These are phyloP conservation scores for Neolamprologus toae DNA, from an alignment of 2,113 vertebrate genomes.

Conservation along the genomic window DNA sequence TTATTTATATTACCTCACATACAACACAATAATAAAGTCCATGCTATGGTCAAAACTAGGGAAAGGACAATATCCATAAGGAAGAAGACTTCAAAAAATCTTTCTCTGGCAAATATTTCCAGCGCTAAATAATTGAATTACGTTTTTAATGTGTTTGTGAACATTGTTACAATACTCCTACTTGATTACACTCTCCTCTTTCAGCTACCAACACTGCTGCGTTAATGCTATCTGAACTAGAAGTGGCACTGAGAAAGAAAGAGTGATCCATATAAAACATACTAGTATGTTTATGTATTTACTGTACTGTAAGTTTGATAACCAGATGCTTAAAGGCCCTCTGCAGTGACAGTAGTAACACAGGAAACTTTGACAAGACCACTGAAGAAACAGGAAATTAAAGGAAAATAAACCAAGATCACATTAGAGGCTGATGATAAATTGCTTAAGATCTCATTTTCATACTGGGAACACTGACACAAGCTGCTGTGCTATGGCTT, in stretches of 20 bases:
- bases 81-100: not conserved
- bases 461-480: not conserved
- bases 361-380: not conserved
- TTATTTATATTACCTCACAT: not conserved
- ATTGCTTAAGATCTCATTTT: not conserved
- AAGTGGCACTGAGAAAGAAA: not conserved
- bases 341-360: not conserved
- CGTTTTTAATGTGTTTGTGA: not conserved
- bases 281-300: not conserved
- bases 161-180: not conserved
- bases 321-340: not conserved
- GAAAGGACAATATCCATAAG: not conserved
- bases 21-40: not conserved
- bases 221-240: not conserved
- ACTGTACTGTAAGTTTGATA: not conserved
- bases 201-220: not conserved
- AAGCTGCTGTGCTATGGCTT: not conserved
- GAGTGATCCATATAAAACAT: not conserved
- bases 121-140: not conserved
- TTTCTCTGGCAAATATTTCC: not conserved
- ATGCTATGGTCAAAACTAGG: not conserved
- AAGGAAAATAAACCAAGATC: conserved; percentile 1
- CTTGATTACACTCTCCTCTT: not conserved
- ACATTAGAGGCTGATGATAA: not conserved
- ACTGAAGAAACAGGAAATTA: conserved; percentile 11